Evolutionary conservation across 1,140 invertebrate species (phyloP), one percentile per base, ranked within the genome.

Genomic region (Leptopilina boulardi): DNA sequence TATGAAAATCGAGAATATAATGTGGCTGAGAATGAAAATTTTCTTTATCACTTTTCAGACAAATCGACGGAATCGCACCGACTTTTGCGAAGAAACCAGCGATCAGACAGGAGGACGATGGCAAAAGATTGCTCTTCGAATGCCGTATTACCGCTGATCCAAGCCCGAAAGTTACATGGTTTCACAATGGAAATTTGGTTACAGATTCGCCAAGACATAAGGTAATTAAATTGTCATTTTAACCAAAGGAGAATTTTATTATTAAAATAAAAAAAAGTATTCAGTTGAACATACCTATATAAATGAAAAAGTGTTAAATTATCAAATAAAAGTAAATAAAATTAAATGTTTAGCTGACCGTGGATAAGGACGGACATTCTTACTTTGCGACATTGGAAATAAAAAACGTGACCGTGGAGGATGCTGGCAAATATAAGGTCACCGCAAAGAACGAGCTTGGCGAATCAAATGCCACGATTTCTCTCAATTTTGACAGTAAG

Each of bases 401-500:
- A 88, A 94, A 94, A 92, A 96, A 97, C 91, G 97, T 99, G 79
- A 98, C 96, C 75, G 96, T 98, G 86, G 97, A 98, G 93, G 97
- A 99, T 94, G 97, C 97, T 92, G 97, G 97, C 85, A 98, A 98
- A 93, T 98, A 98, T 91, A 96, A 97, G 93, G 97, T 98, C 84
- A 98, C 96, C 82, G 97, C 97, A 83, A 98, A 98, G 91, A 98
- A 98, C 92, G 97, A 98, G 91, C 94, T 98, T 81, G 97, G 97
- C 88, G 97, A 98, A 92, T 98, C 96, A 87, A 98, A 98, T 90
- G 97, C 97, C 44, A 97, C 97, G 44, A 98, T 98, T 91, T 98
- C 96, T 91, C 94, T 98, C 73, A 98, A 98, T 92, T 98, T 98
- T 93, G 98, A 99, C 94, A 98, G 97, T 98, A 95, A 98, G 97